Conservation (phyloP, 2,113 vertebrate genomes). For the Martes martes region DNA sequence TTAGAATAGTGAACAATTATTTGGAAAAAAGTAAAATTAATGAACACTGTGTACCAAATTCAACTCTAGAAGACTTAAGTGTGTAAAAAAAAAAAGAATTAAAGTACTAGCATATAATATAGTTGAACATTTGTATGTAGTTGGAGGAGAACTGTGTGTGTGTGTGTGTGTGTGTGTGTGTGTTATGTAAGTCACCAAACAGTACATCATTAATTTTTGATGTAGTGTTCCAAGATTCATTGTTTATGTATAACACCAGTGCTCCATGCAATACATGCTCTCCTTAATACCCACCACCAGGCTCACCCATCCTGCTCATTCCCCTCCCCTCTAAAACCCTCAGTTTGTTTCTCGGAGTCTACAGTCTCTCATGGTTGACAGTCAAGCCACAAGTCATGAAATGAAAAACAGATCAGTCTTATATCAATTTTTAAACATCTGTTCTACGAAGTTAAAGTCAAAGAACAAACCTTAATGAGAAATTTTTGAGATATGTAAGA, state of each 20-base stretch:
- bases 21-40: slow-evolving; percentile 10
- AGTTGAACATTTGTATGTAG: neutral
- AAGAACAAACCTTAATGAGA: neutral
- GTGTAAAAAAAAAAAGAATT: neutral
- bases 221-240: too few species aligned
- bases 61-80: neutral
- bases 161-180: too few species aligned
- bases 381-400: neutral
- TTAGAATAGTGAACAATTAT: neutral
- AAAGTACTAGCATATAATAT: neutral
- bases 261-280: too few species aligned
- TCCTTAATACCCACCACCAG: too few species aligned
- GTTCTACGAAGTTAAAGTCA: neutral
- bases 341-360: too few species aligned
- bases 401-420: neutral
- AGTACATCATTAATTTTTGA: too few species aligned
- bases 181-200: too few species aligned
- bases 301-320: too few species aligned
- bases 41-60: neutral
- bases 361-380: neutral
- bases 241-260: too few species aligned
- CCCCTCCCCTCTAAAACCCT: too few species aligned
- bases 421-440: neutral
- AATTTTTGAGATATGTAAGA: neutral
- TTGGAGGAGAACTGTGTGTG: neutral